These are phyloP conservation scores for Crioceris asparagi DNA, from an alignment of 2,888 invertebrate genomes.

Conservation along the genomic window DNA sequence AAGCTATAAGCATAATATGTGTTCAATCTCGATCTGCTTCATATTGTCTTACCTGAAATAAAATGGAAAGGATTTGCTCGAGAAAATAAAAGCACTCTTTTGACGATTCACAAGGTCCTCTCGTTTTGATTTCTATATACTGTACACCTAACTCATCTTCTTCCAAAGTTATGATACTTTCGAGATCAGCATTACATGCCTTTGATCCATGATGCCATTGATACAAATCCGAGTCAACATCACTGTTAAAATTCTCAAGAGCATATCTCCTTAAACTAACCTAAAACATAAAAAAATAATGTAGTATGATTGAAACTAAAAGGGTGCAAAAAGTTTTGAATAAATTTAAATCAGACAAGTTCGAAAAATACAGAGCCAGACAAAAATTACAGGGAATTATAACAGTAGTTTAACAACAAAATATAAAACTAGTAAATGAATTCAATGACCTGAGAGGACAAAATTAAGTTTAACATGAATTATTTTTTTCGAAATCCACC, in stretches of 20 bases:
- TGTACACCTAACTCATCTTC: conserved; percentile 39
- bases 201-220: conserved; percentile 66
- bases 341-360: neutral
- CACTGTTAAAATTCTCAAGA: conserved; percentile 35
- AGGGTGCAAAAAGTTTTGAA: neutral
- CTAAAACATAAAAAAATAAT: conserved; percentile 18
- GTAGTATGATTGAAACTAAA: neutral
- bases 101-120: conserved; percentile 48
- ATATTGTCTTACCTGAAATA: conserved; percentile 42
- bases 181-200: conserved; percentile 54
- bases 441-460: too few relatives aligned
- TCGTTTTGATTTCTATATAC: conserved; percentile 53
- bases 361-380: too few relatives aligned
- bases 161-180: conserved; percentile 55
- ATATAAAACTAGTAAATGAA: too few relatives aligned
- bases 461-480: too few relatives aligned
- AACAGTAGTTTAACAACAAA: too few relatives aligned
- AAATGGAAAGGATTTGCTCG: conserved; percentile 52
- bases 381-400: too few relatives aligned
- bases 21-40: too few relatives aligned
- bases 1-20: too few relatives aligned
- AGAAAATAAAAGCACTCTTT: conserved; percentile 56
- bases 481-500: too few relatives aligned
- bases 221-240: conserved; percentile 52
- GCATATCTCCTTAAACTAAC: conserved; percentile 31